phyloP scores from a whole-genome alignment of 2,797 vertebrate species.

The Eupleurogrammus muticus region DNA sequence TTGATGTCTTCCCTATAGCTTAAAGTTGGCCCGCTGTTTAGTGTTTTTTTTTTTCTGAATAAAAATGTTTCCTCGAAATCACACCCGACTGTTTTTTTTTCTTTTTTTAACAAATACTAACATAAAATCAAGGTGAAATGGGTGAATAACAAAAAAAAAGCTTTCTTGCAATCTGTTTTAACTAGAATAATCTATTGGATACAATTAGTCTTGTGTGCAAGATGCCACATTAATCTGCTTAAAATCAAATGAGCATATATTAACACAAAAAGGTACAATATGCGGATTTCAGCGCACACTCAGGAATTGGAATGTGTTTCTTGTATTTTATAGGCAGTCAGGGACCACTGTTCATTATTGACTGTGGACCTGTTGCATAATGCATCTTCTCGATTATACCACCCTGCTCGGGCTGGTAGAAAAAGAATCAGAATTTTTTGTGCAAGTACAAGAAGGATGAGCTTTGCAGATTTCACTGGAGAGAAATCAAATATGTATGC shows the following conservation, averaged over 20 bases:
- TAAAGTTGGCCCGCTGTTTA: too few species aligned
- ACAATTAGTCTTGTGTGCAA: neutral
- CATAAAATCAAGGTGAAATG: too few species aligned
- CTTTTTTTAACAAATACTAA: too few species aligned
- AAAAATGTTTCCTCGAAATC: too few species aligned
- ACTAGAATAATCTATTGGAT: neutral
- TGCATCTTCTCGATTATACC: conserved; percentile 48
- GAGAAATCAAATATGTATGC: conserved; percentile 76
- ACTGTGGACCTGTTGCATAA: conserved; percentile 67
- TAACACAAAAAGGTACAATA: neutral
- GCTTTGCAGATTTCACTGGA: conserved; percentile 56
- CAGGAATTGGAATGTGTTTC: conserved; percentile 11
- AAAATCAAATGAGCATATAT: neutral
- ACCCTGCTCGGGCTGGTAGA: conserved; percentile 24
- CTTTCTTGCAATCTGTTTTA: neutral
- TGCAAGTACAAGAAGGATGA: conserved; percentile 58
- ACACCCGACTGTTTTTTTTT: too few species aligned
- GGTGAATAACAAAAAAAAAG: neutral
- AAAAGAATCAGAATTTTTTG: conserved; percentile 34
- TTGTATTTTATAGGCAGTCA: conserved; percentile 43
- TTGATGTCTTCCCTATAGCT: too few species aligned
- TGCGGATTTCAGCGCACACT: conserved; percentile 25
- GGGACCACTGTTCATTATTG: conserved; percentile 55
- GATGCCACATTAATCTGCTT: conserved; percentile 1
- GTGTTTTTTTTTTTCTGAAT: too few species aligned